Base-by-base conservation (phyloP, 2,888 invertebrate genomes). In the Acleris cristana region DNA sequence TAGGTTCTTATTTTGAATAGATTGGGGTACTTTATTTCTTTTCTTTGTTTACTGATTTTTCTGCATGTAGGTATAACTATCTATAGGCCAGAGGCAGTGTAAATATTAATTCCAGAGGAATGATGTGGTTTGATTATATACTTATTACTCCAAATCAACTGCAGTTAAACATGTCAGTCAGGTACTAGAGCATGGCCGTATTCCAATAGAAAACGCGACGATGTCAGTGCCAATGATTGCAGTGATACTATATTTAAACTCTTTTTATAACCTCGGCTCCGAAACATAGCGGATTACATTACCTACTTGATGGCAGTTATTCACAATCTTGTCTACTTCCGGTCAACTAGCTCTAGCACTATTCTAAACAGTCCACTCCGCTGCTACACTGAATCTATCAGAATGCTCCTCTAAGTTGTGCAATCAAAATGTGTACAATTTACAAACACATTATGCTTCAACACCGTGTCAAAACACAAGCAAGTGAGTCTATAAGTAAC, bases 381-480 rank as follows among this genome's bases (percentile, higher is more conserved):
- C 52, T 56, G 56, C 45, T 52, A 45, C 56, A 21, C 45, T 56
- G 60, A 52, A 57, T 62, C 51, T 19, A 62, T 52, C 45, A 56
- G 40, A 56, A 56, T 62, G 51, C 70, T 78, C 72, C 71, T 74
- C 74, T 71, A 77, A 80, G 87, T 88, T 88, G 88, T 88, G 89
- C 87, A 88, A 85, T 86, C 85, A 86, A 74, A 86, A 87, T 81
- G 81, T 87, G 84, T 89, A 87, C 85, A 88, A 79, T 80, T 79
- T 83, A 86, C 84, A 87, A 83, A 78, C 76, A 79, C 76, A 81
- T 78, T 80, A 77, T 80, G 79, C 78, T 59, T 66, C 49, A 56
- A 77, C 79, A 74, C 80, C 79, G 76, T 76, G 72, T 71, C 74
- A 78, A 79, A 73, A 75, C 73, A 76, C 73, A 79, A 79, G 72